Evolutionary conservation across 2,888 invertebrate species (phyloP).

Genomic region (Protonemura montana): DNA sequence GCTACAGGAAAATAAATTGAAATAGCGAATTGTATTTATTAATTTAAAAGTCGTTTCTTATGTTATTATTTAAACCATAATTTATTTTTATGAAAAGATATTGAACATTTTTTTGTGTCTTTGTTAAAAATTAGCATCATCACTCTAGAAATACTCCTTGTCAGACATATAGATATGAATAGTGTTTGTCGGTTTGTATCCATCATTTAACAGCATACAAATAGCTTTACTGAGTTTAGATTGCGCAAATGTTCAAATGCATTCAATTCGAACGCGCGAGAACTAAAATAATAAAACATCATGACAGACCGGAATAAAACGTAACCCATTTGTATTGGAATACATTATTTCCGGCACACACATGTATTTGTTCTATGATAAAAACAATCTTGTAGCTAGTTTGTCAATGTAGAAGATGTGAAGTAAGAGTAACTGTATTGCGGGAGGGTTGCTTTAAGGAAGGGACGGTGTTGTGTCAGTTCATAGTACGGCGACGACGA

Average conservation of each 20-base stretch:
- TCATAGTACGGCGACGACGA: neutral
- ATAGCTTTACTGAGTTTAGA: conserved; percentile 20
- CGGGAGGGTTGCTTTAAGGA: neutral
- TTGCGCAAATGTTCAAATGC: conserved; percentile 2
- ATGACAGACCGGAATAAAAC: neutral
- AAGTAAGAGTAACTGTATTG: neutral
- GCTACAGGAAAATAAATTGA: neutral
- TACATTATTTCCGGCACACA: conserved; percentile 7
- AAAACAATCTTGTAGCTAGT: neutral
- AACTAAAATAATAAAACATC: conserved; percentile 12
- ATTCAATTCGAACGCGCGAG: neutral
- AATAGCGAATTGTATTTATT: neutral
- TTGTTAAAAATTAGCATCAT: conserved; percentile 22
- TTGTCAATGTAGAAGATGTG: neutral
- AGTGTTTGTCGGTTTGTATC: neutral
- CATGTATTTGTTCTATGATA: neutral
- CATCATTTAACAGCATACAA: conserved; percentile 17
- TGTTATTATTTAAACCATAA: neutral
- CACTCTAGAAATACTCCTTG: neutral
- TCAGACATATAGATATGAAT: neutral
- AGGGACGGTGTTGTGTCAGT: neutral
- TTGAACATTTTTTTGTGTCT: neutral
- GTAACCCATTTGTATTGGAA: neutral
- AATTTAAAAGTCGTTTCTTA: neutral
- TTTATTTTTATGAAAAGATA: neutral